Base-by-base conservation (phyloP, 2,113 vertebrate species). In the Crotalus horridus region DNA sequence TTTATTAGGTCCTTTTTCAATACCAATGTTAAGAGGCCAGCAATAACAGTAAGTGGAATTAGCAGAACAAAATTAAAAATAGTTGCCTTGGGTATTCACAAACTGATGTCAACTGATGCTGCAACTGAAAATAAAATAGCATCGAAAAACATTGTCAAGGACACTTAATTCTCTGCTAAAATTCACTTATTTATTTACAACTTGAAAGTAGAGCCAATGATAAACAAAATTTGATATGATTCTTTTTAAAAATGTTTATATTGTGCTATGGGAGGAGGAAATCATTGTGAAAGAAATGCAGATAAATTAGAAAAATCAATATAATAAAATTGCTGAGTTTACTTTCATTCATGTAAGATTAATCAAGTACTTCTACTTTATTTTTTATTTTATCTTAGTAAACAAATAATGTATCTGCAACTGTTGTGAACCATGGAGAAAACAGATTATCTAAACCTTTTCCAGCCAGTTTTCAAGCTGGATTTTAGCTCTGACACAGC, bases 221-320 rank as follows among this genome's bases (percentile, higher is more conserved):
- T 92, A 90, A 90, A 94, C 0, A 74, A 74, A 89, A n/a, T 48
- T 2, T 59, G 89, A 69, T 12, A 29, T 4, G 3, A 39, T n/a
- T 29, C 9, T 96, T 97, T 97, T 61, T 20, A 93, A 93, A 92
- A 89, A 4, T 8, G 59, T 48, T 9, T 1, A 29, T 92, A 54
- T 1, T 87, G 87, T 64, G 20, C 6, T 33, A 1, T 21, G 10
- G 17, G 85, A 15, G 6, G 10, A 21, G 20, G 13, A 51, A 48
- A 39, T 39, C 51, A 53, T 21, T 53, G 4, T 48, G 29, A 51
- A 87, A 53, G 39, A 87, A 29, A 51, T 12, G 11, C 24, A 58
- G 7, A 43, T 29, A 21, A 88, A 24, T 24, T 29, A 39, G 58
- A n/a, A 64, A 51, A 51, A 29, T 0, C 12, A 20, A 39, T 33